Conservation (phyloP, 2,797 vertebrate genomes). For the Bovichtus diacanthus region DNA sequence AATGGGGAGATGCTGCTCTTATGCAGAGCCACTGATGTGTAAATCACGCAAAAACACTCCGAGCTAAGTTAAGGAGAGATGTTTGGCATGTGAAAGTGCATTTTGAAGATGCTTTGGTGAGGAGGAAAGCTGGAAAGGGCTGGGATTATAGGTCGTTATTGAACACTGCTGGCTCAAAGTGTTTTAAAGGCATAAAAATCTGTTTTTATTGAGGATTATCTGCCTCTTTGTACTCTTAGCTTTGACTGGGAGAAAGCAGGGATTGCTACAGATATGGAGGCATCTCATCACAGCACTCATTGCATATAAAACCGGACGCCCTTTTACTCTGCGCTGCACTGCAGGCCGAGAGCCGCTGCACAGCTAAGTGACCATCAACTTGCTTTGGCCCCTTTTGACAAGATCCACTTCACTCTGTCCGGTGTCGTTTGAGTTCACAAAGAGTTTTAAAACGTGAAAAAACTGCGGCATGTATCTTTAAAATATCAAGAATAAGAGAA, state of each 20-base stretch:
- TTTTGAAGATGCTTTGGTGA: neutral
- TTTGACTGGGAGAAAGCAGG: neutral
- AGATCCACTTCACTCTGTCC: neutral
- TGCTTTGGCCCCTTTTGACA: neutral
- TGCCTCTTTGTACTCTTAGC: neutral
- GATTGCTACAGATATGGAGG: conserved; percentile 1
- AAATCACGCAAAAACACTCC: conserved; percentile 46
- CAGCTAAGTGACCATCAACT: conserved; percentile 31
- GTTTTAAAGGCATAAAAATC: neutral
- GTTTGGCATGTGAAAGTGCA: neutral
- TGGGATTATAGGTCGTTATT: neutral
- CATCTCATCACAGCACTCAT: conserved; percentile 6
- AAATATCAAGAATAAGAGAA: neutral
- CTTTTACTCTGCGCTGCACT: conserved; percentile 1
- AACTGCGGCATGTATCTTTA: neutral
- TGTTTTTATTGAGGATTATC: neutral
- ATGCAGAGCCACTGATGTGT: conserved; percentile 53
- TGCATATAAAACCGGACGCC: neutral
- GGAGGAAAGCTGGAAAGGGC: neutral
- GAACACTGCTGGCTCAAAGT: neutral
- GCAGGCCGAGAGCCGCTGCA: conserved; percentile 11
- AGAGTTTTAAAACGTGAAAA: neutral
- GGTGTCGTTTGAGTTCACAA: neutral
- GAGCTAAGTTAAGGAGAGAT: conserved; percentile 18
- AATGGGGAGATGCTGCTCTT: conserved; percentile 59